Evolutionary conservation across 2,797 vertebrate genomes (phyloP), one percentile per base, ranked within the genome.

Genomic region (Xiphorhynchus erythropygius): DNA sequence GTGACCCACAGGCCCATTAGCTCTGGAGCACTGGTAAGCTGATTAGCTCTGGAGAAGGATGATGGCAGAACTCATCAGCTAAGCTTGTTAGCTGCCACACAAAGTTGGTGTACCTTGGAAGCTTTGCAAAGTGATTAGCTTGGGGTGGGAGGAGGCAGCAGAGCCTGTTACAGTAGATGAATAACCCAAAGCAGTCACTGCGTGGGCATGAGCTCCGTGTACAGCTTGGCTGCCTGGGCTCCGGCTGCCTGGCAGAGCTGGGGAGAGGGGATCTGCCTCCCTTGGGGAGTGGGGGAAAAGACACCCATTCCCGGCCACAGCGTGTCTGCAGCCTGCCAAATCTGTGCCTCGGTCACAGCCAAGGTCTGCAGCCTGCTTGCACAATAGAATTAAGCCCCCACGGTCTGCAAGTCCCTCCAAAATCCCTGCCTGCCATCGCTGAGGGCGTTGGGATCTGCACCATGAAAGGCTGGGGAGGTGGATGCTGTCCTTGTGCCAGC

Each of bases 1-100:
- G 56, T 89, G 90, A 95, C 97, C 95, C 93, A 88, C 84, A 81
- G 93, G 59, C 86, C 96, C 94, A 85, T 93, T 94, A 96, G 93
- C 90, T 94, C 79, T 53, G 93, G 90, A 96, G 96, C 93, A 91
- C 81, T 81, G 44, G 91, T 78, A 94, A 89, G 92, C 92, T 94
- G 96, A 97, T 96, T 94, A 97, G 96, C 92, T 88, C 93, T 89
- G 89, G 85, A 88, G 96, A 94, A 96, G 73, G 94, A 89, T 89
- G 95, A 87, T 63, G 95, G 95, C 96, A 94, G 73, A 94, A 93
- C 91, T 65, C 80, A 94, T 95, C 96, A 97, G 95, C 80, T 96
- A 92, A 95, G 91, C 94, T 95, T 95, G 93, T 97, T 96, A 96
- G 96, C 95, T 75, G 91, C 91, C 93, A 94, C 89, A 68, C 56